These are phyloP conservation scores for Coregonus clupeaformis DNA, from an alignment of 2,113 vertebrate genomes.

Conservation along the genomic window DNA sequence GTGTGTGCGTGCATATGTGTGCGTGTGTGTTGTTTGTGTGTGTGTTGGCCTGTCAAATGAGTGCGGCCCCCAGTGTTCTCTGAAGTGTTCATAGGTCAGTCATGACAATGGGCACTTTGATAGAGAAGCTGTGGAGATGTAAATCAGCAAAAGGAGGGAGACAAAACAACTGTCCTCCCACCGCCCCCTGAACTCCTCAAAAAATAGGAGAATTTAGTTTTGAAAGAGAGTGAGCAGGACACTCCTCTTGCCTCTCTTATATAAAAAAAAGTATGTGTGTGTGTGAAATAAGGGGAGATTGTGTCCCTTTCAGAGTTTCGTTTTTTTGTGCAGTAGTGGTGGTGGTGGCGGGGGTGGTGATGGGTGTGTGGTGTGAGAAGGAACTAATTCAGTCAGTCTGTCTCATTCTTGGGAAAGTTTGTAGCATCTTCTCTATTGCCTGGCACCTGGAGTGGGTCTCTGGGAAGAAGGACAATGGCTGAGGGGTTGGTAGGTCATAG, in stretches of 20 bases:
- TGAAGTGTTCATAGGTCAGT: slow-evolving; percentile 77
- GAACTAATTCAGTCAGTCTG: slow-evolving; percentile 55
- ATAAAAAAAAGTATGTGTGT: slow-evolving; percentile 27
- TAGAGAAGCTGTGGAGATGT: slow-evolving; percentile 78
- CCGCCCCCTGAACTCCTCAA: slow-evolving; percentile 45
- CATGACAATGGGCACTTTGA: slow-evolving; percentile 79
- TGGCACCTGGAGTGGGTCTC: slow-evolving; percentile 67
- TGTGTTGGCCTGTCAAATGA: slow-evolving; percentile 59
- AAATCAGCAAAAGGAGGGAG: slow-evolving; percentile 75
- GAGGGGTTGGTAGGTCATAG: slow-evolving; percentile 57
- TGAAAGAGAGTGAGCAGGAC: slow-evolving; percentile 52
- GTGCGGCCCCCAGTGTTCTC: slow-evolving; percentile 69
- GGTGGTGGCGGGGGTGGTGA: slow-evolving; percentile 10
- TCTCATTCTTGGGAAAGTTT: slow-evolving; percentile 67
- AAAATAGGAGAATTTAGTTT: slow-evolving; percentile 56
- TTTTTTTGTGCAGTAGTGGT: background rate
- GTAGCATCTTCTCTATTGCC: slow-evolving; percentile 67
- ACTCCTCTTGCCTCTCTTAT: slow-evolving; percentile 46
- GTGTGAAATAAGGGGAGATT: slow-evolving; percentile 19
- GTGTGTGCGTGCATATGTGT: slow-evolving; percentile 20
- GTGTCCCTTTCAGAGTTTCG: slow-evolving; percentile 41
- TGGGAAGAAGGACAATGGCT: slow-evolving; percentile 60
- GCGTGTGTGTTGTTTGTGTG: slow-evolving; percentile 30
- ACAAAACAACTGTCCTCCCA: slow-evolving; percentile 75
- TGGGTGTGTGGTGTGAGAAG: slow-evolving; percentile 27